Percentiles rank a stretch among this genome's conserved stretches.
phyloP scores from a whole-genome alignment of 2,113 vertebrate genomes.

The Boulengeromyrus knoepffleri region DNA sequence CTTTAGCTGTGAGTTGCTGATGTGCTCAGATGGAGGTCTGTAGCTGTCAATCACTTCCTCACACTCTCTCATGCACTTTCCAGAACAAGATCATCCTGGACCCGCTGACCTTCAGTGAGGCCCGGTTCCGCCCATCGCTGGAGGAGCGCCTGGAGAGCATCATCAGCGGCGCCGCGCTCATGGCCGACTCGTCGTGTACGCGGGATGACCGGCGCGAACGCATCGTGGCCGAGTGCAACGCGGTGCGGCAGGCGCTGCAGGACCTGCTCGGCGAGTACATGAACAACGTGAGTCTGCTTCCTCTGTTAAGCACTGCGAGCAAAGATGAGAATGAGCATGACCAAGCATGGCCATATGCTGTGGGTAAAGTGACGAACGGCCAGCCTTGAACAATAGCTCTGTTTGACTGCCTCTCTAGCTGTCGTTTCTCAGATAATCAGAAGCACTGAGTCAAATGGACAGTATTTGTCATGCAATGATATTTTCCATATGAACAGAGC shows the following conservation, averaged over 20 bases:
- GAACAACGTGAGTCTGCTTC: constrained; percentile 82
- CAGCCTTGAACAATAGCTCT: not conserved
- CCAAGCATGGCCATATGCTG: not conserved
- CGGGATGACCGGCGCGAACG: constrained; percentile 84
- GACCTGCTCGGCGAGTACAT: constrained; percentile 96
- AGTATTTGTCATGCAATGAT: not conserved
- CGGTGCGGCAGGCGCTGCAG: constrained; percentile 87
- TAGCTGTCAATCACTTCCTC: not conserved
- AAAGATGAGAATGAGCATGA: not conserved
- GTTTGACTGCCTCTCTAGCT: not conserved
- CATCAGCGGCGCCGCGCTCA: constrained; percentile 88
- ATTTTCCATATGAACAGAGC: not conserved
- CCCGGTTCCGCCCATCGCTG: constrained; percentile 86
- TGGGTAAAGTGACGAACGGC: not conserved
- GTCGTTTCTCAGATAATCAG: constrained; percentile 26
- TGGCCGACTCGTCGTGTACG: constrained; percentile 92
- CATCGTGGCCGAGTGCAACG: constrained; percentile 91
- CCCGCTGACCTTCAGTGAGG: constrained; percentile 90
- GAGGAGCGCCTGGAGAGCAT: constrained; percentile 93
- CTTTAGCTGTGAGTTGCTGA: not conserved
- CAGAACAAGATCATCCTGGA: constrained; percentile 99
- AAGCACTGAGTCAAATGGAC: not conserved
- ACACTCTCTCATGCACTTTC: not conserved
- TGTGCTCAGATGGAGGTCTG: not conserved
- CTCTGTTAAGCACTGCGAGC: not conserved